Evolutionary conservation across 2,797 vertebrate species (phyloP).

Genomic region (Sebastolobus alascanus): DNA sequence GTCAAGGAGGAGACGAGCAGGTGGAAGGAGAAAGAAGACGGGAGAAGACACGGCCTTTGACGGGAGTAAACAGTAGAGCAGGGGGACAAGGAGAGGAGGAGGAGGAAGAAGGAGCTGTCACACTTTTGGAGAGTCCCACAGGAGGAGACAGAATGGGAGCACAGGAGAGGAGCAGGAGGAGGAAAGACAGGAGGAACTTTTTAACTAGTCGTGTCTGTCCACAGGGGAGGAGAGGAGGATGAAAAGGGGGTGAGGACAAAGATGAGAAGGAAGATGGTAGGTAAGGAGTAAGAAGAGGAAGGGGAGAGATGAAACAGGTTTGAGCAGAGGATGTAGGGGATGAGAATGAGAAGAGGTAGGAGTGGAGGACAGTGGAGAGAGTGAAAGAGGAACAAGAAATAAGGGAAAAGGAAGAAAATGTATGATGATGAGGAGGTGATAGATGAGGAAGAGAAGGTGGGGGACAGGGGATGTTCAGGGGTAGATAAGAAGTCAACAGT

Average conservation of each 20-base stretch:
- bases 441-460: not conserved
- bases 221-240: not conserved
- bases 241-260: not conserved
- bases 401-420: not conserved
- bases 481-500: too few relatives aligned
- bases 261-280: not conserved
- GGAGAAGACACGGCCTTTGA: conserved; percentile 26
- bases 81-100: conserved; percentile 13
- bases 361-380: not conserved
- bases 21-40: conserved; percentile 28
- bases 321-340: not conserved
- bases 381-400: not conserved
- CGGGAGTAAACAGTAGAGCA: conserved; percentile 37
- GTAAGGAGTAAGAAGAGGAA: not conserved
- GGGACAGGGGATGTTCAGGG: too few relatives aligned
- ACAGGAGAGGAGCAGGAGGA: conserved; percentile 21
- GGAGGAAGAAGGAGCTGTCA: conserved; percentile 36
- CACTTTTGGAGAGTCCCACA: conserved; percentile 42
- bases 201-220: conserved; percentile 7
- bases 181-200: conserved; percentile 34
- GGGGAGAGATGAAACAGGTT: too few relatives aligned
- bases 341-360: not conserved
- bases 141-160: conserved; percentile 25
- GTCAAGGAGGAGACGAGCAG: conserved; percentile 34
- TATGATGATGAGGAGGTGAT: not conserved